phyloP scores from a whole-genome alignment of 2,797 vertebrate species.

The Enteromius trimaculatus region DNA sequence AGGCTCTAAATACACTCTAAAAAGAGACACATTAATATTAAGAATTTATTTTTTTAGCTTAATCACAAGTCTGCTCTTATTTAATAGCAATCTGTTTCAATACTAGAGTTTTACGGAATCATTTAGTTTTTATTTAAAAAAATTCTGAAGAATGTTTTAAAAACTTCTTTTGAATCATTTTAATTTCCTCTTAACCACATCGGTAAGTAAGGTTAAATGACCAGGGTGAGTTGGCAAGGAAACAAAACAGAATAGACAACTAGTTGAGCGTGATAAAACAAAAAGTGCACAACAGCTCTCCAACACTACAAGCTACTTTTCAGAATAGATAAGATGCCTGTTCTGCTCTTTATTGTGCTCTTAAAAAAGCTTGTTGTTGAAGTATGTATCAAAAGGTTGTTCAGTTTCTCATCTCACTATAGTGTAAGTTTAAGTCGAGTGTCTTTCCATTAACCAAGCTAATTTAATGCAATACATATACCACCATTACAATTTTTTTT shows the following conservation, averaged over 20 bases:
- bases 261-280: slow-evolving; percentile 1
- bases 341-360: slow-evolving; percentile 14
- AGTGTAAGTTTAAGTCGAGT: not conserved
- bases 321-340: slow-evolving; percentile 41
- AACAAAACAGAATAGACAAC: not conserved
- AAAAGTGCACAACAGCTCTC: slow-evolving; percentile 11
- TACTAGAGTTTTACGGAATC: not conserved
- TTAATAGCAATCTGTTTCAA: not conserved
- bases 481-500: not conserved
- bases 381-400: not conserved
- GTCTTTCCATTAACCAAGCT: not conserved
- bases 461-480: not conserved
- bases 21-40: not conserved
- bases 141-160: not conserved
- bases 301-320: slow-evolving; percentile 21
- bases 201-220: not conserved
- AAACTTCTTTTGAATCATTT: not conserved
- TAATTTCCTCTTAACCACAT: not conserved
- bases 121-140: not conserved
- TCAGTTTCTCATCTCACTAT: slow-evolving; percentile 2
- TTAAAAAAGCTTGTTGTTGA: slow-evolving; percentile 1
- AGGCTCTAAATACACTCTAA: not conserved
- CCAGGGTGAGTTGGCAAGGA: not conserved
- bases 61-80: not conserved
- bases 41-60: not conserved